Evolutionary conservation across 37 sponge, comb jelly and placozoan genomes (phyloP), one percentile per base, ranked within the genome.

Genomic region (Spongilla lacustris): DNA sequence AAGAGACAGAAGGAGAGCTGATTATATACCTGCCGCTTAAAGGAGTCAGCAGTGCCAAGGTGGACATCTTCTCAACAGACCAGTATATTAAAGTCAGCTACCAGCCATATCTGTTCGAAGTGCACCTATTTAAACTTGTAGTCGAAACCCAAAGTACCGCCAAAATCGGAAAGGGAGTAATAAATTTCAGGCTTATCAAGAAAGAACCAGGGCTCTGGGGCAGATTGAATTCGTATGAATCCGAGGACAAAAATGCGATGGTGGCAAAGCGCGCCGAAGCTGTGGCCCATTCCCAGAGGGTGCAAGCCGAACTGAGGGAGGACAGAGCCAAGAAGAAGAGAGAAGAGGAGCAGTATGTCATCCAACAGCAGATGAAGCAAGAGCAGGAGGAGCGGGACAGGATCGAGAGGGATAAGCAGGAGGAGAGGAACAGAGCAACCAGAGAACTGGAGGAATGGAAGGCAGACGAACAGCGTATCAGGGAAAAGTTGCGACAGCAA

Each of bases 1-100:
- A 68, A 10, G 98, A 98, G 70, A 92, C 93, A 6, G 90, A 91
- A 27, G 75, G 24, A 9, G 87, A 91, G 30, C 70, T 98, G 21
- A 21, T 58, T 25, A 77, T 98, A 11, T 91, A 69, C 25, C 23
- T 98, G 8, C 98, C 98, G 0, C 89, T 94, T 36, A 98, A 96
- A 76, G 96, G 96, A 19, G 94, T 92, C 37, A 92, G 85, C 67
- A 31, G 89, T 31, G 85, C 80, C 67, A 96, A 94, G 32, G 94
- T 91, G 28, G 98, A 98, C 88, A 90, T 98, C 13, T 84, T 94
- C 67, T 84, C 91, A 71, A 96, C 93, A 8, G 75, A 84, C 26
- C 77, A 69, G 2, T 98, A 96, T 80, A 74, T 98, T 49, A 98
- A 98, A 84, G 98, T 90, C 22, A 89, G 83, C 73, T 96, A 92